Base-by-base conservation (phyloP, 2,797 vertebrate genomes). In the Echiichthys vipera region DNA sequence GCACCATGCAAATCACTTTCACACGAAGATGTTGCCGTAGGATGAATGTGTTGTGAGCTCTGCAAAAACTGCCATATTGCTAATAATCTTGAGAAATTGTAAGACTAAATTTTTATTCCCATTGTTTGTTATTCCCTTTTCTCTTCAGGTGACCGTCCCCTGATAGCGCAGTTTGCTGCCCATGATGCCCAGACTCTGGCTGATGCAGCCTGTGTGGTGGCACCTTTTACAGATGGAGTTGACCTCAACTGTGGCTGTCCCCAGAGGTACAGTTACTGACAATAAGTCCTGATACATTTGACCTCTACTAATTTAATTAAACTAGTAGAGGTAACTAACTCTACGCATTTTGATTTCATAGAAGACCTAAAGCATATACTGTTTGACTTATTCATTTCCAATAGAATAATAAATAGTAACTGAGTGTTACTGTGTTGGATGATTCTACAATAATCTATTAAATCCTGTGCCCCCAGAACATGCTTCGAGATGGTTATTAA, bases 231-330 rank as follows among this genome's bases (percentile, higher is more conserved):
- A 29, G 95, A 97, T 76, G 98, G 98, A 59, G 95, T 99, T 91
- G 98, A 99, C 88, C 92, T 99, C 43, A 99, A 99, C 89, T 99
- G 98, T 87, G 98, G 98, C 78, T 99, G 98, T 85, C 98, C 98
- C 73, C 98, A 99, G 89, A 97, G 98, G 97, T 99, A 92, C 91
- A 70, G 3, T 32, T 55, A 17, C 36, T 65, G 7, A 71, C 37
- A 30, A 7, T 51, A 32, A 34, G 2, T 20, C 84, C 6, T 12
- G 7, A 57, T 40, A 29, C 5, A 22, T 25, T 63, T 54, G 20
- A 43, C 14, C 17, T 25, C n/a, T n/a, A n/a, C n/a, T n/a, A n/a
- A n/a, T n/a, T n/a, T n/a, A n/a, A n/a, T n/a, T n/a, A n/a, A n/a
- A n/a, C n/a, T n/a, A n/a, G n/a, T n/a, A n/a, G n/a, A n/a, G n/a